These are phyloP conservation scores for Eriocheir sinensis DNA, from an alignment of 1,140 invertebrate genomes.

Conservation along the genomic window DNA sequence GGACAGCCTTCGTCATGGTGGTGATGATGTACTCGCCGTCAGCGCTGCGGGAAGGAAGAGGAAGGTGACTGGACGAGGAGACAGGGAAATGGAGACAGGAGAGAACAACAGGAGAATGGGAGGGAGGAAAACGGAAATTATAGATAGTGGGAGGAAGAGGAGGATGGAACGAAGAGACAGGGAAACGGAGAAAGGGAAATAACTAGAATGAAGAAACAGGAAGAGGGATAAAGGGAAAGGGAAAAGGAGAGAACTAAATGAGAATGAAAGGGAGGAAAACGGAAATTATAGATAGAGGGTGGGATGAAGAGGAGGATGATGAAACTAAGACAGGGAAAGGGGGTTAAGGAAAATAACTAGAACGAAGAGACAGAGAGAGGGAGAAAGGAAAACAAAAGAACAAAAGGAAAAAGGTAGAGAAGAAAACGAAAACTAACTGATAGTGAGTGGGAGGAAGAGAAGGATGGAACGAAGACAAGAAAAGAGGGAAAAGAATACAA, in stretches of 20 bases:
- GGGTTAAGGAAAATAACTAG: not conserved
- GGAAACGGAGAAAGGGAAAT: not conserved
- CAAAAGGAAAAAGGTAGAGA: not conserved
- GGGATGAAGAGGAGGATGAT: not conserved
- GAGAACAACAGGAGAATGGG: not conserved
- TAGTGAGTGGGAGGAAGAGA: not conserved
- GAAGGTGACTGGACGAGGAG: not conserved
- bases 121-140: no score
- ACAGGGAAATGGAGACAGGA: slow-evolving; percentile 23
- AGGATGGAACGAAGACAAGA: not conserved
- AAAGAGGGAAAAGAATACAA: not conserved
- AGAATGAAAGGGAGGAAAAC: not conserved
- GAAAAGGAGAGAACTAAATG: not conserved
- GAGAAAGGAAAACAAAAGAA: not conserved
- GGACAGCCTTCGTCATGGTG: slow-evolving; percentile 98
- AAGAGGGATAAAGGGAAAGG: slow-evolving; percentile 8
- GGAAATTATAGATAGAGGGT: not conserved
- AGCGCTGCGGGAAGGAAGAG: slow-evolving; percentile 86
- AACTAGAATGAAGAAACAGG: not conserved
- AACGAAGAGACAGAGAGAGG: not conserved
- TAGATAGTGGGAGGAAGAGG: no score
- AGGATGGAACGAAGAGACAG: not conserved
- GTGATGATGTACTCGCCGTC: slow-evolving; percentile 99
- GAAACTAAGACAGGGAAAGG: not conserved
- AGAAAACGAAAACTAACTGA: not conserved